Evolutionary conservation across 2,797 vertebrate genomes (phyloP).

Genomic region (Amphiprion clarkii): DNA sequence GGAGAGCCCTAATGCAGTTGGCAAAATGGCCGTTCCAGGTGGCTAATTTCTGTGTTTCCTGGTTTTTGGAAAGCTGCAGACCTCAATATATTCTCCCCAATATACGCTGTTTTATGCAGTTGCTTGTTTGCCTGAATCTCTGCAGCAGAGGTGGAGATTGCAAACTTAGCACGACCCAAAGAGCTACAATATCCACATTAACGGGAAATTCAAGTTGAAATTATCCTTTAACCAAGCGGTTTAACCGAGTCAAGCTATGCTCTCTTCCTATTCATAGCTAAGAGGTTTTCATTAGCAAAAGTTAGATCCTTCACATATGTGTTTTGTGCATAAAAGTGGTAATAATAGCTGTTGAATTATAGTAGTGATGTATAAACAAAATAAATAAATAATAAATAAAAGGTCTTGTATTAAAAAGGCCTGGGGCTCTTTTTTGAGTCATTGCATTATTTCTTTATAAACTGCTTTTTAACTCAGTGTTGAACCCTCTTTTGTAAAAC

Average conservation of each 20-base stretch:
- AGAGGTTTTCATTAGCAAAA: not conserved
- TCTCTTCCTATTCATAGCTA: not conserved
- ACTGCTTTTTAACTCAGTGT: constrained; percentile 3
- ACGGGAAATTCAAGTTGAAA: not conserved
- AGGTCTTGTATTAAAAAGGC: not conserved
- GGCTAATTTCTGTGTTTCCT: not conserved
- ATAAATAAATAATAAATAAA: constrained; percentile 9
- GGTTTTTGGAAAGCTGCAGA: not conserved
- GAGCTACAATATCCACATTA: not conserved
- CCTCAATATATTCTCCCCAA: not conserved
- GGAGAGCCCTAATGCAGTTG: not conserved
- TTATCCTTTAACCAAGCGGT: not conserved
- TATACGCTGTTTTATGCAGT: not conserved
- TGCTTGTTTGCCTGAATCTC: not conserved
- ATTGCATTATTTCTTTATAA: not conserved
- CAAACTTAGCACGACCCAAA: not conserved
- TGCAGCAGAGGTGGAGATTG: not conserved
- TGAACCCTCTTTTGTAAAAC: constrained; percentile 30
- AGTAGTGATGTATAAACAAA: not conserved
- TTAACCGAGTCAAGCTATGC: not conserved
- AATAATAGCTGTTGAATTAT: not conserved
- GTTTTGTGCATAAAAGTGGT: not conserved
- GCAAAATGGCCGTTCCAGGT: constrained; percentile 1
- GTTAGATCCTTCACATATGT: not conserved
- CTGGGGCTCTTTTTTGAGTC: not conserved